Percentiles rank a stretch among this genome's conserved stretches.
These are phyloP conservation scores for Netelia melanura DNA, from an alignment of 2,888 invertebrate species.

Conservation along the genomic window DNA sequence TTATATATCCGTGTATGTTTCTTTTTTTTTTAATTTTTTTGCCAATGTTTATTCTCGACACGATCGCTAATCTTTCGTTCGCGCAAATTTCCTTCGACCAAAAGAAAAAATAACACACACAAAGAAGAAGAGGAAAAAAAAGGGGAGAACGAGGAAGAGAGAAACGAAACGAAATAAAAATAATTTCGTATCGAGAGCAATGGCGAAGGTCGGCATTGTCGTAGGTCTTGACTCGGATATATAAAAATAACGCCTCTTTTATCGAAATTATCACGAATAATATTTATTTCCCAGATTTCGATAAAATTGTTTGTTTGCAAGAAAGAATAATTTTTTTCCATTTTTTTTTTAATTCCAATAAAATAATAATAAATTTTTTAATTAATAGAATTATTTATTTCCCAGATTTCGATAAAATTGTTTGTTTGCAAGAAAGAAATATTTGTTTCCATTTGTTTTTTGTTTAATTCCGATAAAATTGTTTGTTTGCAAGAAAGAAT, in stretches of 20 bases:
- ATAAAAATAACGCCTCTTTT: neutral
- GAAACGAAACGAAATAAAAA: constrained; percentile 14
- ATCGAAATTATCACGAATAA: constrained; percentile 1
- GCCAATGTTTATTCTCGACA: constrained; percentile 15
- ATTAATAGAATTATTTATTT: no score
- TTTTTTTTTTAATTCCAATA: neutral
- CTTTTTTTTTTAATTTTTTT: neutral
- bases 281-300: neutral
- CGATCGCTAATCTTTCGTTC: constrained; percentile 33
- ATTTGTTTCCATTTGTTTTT: no score
- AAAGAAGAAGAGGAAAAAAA: neutral
- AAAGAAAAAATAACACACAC: neutral
- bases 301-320: neutral
- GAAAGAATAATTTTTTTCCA: neutral
- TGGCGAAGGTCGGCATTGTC: constrained; percentile 47
- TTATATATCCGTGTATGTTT: constrained; percentile 1
- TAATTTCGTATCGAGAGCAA: constrained; percentile 9
- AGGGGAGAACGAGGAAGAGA: neutral
- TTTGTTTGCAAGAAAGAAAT: no score
- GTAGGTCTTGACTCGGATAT: constrained; percentile 52
- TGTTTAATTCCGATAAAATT: no score
- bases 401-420: no score
- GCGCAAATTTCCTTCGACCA: neutral
- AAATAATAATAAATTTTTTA: no score
- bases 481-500: no score